A percentile compares a stretch with the other conserved stretches of the same genome.
phyloP scores from a whole-genome alignment of 1,140 invertebrate species.

The Eumeta japonica region DNA sequence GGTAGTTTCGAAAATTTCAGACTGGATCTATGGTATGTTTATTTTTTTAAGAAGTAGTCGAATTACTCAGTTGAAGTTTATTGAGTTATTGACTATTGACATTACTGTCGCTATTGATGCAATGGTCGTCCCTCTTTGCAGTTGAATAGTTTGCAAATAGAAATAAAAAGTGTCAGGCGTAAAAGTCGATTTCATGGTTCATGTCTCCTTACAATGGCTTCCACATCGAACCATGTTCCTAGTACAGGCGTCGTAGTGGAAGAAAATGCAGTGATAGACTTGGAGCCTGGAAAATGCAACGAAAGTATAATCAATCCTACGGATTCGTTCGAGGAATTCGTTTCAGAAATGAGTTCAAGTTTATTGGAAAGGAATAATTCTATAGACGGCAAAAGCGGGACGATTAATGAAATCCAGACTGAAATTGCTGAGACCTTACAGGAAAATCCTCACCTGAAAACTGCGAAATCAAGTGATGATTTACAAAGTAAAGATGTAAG shows the following conservation, averaged over 20 bases:
- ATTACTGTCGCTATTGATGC: no score
- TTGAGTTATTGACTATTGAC: no score
- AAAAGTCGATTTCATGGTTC: conserved; percentile 6
- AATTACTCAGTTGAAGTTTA: no score
- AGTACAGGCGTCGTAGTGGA: conserved; percentile 8
- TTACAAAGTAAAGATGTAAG: conserved; percentile 41
- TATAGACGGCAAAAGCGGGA: conserved; percentile 45
- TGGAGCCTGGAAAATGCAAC: conserved; percentile 40
- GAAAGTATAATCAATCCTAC: conserved; percentile 70
- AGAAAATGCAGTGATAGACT: conserved; percentile 21
- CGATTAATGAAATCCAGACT: conserved; percentile 60
- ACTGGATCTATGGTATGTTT: no score
- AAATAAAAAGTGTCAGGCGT: conserved; percentile 6
- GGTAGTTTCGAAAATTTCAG: no score
- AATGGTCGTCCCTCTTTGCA: no score
- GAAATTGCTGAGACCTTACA: conserved; percentile 46
- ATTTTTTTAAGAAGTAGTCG: no score
- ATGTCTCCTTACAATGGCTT: conserved; percentile 43
- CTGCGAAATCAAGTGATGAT: conserved; percentile 39
- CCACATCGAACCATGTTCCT: conserved; percentile 30
- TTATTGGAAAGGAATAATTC: conserved; percentile 56
- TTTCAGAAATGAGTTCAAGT: conserved; percentile 64
- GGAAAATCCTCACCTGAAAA: conserved; percentile 24
- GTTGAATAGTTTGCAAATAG: no score
- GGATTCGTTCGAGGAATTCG: conserved; percentile 70